Conservation (phyloP, 2,888 invertebrate genomes). For the Theretra japonica region DNA sequence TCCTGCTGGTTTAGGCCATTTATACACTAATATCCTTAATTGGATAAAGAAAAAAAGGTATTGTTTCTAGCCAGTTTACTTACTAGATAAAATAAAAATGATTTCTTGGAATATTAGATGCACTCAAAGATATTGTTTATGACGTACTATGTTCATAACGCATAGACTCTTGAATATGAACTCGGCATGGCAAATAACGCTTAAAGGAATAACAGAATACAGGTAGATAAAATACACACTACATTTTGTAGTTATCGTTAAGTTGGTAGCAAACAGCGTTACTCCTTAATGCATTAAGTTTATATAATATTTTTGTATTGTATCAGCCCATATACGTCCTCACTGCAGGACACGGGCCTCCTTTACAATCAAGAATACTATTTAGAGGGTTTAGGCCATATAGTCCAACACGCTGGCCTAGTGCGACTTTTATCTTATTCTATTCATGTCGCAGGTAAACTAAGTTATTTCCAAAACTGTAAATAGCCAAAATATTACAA, state of each 20-base stretch:
- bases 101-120: neutral
- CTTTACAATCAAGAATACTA: no score
- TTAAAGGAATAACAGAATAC: slow-evolving; percentile 7
- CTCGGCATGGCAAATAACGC: slow-evolving; percentile 16
- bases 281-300: neutral
- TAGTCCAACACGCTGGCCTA: no score
- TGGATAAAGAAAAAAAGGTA: neutral
- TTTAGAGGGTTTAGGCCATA: no score
- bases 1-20: neutral
- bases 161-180: slow-evolving; percentile 14
- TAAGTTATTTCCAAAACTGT: neutral
- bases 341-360: no score
- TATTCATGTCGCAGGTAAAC: neutral
- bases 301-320: no score
- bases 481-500: slow-evolving; percentile 37
- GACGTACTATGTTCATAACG: neutral
- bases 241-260: neutral
- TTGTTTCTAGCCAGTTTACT: neutral
- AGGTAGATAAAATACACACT: neutral
- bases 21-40: neutral
- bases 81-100: neutral
- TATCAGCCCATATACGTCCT: no score
- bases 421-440: no score
- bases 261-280: slow-evolving; percentile 11
- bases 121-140: neutral